Evolutionary conservation across 2,888 invertebrate genomes (phyloP).

Genomic region (Barypeithes pellucidus): DNA sequence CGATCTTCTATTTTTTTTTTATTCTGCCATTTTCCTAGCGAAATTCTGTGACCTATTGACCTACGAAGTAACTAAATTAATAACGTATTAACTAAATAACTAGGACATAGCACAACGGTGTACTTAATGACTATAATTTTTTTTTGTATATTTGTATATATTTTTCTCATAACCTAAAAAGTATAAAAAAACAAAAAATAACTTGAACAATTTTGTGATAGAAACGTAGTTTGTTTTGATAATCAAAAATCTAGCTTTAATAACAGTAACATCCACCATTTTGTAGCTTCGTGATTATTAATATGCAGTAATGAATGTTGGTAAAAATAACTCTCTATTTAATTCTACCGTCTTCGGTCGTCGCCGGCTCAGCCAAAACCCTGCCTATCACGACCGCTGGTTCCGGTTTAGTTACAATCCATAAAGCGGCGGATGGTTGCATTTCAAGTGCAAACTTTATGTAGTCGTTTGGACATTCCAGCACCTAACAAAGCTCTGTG

Average conservation of each 20-base stretch:
- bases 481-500: too few species aligned
- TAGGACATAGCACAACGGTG: conserved; percentile 28
- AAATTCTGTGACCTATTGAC: background rate
- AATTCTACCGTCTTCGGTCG: too few species aligned
- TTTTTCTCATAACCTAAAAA: conserved; percentile 3
- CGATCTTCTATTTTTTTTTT: background rate
- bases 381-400: too few species aligned
- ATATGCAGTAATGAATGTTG: too few species aligned
- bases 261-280: background rate
- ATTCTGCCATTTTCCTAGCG: background rate
- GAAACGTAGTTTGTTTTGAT: background rate
- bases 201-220: conserved; percentile 9
- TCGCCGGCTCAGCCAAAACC: too few species aligned
- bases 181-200: conserved; percentile 12
- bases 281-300: background rate
- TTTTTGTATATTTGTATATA: conserved; percentile 31
- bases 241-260: conserved; percentile 18
- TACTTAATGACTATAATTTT: conserved; percentile 24
- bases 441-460: too few species aligned
- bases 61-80: background rate
- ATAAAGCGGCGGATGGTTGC: too few species aligned
- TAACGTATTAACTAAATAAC: background rate
- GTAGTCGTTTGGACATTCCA: too few species aligned
- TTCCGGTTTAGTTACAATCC: too few species aligned
- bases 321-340: too few species aligned